These are phyloP conservation scores for Acanthornis magna DNA, from an alignment of 2,797 vertebrate species.

Conservation along the genomic window DNA sequence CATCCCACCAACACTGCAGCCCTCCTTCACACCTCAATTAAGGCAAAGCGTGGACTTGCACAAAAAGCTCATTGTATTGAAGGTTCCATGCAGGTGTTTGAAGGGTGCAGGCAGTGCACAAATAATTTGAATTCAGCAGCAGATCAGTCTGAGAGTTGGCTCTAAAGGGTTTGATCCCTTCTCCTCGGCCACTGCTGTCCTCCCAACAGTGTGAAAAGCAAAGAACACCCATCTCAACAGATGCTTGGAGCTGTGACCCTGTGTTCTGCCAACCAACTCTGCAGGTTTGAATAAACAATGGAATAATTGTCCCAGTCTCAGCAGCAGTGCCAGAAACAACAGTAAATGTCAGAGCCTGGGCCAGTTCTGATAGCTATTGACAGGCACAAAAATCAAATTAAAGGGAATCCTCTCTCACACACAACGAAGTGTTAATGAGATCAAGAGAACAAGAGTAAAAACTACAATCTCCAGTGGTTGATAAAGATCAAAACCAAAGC, in stretches of 20 bases:
- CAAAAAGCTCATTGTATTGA: neutral
- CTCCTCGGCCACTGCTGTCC: neutral
- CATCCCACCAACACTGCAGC: neutral
- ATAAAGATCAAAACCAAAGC: neutral
- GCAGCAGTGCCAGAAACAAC: neutral
- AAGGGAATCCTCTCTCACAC: neutral
- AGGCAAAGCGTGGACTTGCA: neutral
- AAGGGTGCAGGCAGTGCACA: neutral
- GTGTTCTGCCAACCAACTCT: neutral
- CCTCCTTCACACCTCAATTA: neutral
- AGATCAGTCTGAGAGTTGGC: neutral
- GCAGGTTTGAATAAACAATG: neutral
- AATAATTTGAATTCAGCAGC: neutral
- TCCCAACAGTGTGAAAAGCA: neutral
- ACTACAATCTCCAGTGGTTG: neutral
- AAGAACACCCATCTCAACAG: neutral
- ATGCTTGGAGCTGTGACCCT: neutral
- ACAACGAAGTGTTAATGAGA: neutral
- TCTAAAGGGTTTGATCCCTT: neutral
- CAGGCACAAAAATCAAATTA: neutral
- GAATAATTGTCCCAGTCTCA: neutral
- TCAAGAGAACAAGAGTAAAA: neutral
- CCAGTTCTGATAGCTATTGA: neutral
- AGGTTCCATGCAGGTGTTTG: neutral
- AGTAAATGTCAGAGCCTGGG: neutral